These are phyloP conservation scores for Syngnathoides biaculeatus DNA, from an alignment of 2,113 vertebrate species.

Conservation along the genomic window DNA sequence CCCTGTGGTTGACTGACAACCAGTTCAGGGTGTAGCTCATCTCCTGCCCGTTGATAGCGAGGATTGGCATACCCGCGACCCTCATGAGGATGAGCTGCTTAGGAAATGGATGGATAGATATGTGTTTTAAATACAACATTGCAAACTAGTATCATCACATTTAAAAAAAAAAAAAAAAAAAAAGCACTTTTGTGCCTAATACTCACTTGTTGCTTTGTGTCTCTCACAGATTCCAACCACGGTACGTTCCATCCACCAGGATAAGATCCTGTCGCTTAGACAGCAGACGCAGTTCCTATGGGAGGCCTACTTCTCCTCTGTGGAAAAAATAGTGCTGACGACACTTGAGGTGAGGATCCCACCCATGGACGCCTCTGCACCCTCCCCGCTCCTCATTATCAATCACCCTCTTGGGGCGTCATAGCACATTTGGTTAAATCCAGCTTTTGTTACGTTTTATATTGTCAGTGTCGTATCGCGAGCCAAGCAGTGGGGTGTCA, in stretches of 20 bases:
- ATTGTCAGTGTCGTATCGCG: neutral
- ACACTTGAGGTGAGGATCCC: slow-evolving; percentile 63
- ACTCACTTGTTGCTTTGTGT: slow-evolving; percentile 23
- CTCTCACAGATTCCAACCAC: slow-evolving; percentile 64
- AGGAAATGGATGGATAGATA: too few species aligned
- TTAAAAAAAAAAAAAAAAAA: too few species aligned
- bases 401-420: slow-evolving; percentile 27
- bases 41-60: too few species aligned
- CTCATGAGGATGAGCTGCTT: too few species aligned
- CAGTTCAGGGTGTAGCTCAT: too few species aligned
- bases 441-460: neutral
- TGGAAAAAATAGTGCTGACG: slow-evolving; percentile 73
- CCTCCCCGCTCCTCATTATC: slow-evolving; percentile 24
- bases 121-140: too few species aligned
- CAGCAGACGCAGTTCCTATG: slow-evolving; percentile 73
- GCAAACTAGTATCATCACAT: neutral
- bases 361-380: neutral
- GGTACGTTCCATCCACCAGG: slow-evolving; percentile 71
- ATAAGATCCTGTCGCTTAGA: slow-evolving; percentile 68
- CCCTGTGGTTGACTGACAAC: too few species aligned
- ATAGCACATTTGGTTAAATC: slow-evolving; percentile 14
- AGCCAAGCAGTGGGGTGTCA: neutral
- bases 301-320: slow-evolving; percentile 72
- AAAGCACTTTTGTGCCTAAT: too few species aligned
- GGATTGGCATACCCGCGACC: too few species aligned